Evolutionary conservation across 37 sponge, comb jelly and placozoan species (phyloP).

Genomic region (Ianthella basta): DNA sequence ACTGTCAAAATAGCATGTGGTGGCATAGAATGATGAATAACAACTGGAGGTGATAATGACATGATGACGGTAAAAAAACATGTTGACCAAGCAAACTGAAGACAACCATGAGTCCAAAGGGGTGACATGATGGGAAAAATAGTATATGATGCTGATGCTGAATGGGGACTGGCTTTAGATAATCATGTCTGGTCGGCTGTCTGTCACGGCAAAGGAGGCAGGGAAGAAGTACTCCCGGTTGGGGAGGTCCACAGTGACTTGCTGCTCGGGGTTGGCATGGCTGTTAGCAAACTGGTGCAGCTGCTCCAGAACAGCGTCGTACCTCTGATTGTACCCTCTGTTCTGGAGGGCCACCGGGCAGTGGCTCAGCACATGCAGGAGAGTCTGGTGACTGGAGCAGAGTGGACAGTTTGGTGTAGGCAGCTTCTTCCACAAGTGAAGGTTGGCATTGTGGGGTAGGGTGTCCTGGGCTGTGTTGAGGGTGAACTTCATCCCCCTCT

Average conservation of each 20-base stretch:
- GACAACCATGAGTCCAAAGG: no score
- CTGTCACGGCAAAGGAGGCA: constrained; percentile 8
- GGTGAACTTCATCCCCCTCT: constrained; percentile 21
- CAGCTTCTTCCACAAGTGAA: constrained; percentile 24
- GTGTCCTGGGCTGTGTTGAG: constrained; percentile 38
- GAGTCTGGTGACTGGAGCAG: constrained; percentile 15
- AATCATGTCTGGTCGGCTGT: constrained; percentile 29
- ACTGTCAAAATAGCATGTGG: no score
- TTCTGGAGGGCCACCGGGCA: constrained; percentile 19
- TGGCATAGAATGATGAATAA: no score
- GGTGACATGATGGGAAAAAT: no score
- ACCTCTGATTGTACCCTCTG: constrained; percentile 36
- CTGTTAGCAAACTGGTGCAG: neutral
- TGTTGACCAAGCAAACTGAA: no score
- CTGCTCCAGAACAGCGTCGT: constrained; percentile 27
- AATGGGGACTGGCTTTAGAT: constrained; percentile 16
- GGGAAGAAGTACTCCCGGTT: constrained; percentile 23
- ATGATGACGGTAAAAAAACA: no score
- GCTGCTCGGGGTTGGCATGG: neutral
- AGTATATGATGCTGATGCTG: no score
- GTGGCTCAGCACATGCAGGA: neutral
- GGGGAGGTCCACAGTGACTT: constrained; percentile 34
- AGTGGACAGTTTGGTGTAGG: neutral
- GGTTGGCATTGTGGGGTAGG: constrained; percentile 52
- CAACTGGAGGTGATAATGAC: no score